Conservation (phyloP, 2,797 vertebrate species). For the Pangasius krempfi region DNA sequence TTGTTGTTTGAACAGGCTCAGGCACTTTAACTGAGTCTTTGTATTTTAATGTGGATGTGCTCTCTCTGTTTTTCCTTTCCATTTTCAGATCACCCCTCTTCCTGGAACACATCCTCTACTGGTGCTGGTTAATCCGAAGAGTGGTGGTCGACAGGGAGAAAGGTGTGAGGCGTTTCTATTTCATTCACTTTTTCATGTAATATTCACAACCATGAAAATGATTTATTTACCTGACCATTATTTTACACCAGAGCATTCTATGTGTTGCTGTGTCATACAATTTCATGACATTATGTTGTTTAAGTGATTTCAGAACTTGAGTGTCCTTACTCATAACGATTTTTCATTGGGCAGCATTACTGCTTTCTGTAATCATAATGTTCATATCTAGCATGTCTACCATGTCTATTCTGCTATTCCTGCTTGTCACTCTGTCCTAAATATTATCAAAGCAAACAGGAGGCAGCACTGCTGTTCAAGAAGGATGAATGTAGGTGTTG, state of each 20-base stretch:
- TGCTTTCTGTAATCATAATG: constrained; percentile 18
- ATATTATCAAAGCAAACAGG: constrained; percentile 56
- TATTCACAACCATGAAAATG: not conserved
- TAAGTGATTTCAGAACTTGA: not conserved
- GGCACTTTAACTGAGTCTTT: not conserved
- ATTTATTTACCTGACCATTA: not conserved
- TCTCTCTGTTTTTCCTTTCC: constrained; percentile 36
- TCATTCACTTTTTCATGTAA: not conserved
- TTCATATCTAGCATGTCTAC: not conserved
- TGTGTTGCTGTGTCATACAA: not conserved
- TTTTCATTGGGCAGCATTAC: constrained; percentile 11
- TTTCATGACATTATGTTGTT: constrained; percentile 7
- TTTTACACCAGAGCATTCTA: not conserved
- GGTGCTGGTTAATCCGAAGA: constrained; percentile 93
- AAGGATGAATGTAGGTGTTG: constrained; percentile 65
- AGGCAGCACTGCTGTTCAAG: constrained; percentile 56
- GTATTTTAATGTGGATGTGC: constrained; percentile 18
- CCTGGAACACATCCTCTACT: constrained; percentile 90
- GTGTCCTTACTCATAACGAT: not conserved
- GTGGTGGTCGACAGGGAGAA: constrained; percentile 93
- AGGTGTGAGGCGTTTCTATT: constrained; percentile 72
- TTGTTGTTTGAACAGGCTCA: not conserved
- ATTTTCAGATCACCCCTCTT: constrained; percentile 84
- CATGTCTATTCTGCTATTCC: constrained; percentile 40
- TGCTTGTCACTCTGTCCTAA: constrained; percentile 51